These are phyloP conservation scores for Probaryconus sp. DNA, from an alignment of 1,140 invertebrate genomes.

Conservation along the genomic window DNA sequence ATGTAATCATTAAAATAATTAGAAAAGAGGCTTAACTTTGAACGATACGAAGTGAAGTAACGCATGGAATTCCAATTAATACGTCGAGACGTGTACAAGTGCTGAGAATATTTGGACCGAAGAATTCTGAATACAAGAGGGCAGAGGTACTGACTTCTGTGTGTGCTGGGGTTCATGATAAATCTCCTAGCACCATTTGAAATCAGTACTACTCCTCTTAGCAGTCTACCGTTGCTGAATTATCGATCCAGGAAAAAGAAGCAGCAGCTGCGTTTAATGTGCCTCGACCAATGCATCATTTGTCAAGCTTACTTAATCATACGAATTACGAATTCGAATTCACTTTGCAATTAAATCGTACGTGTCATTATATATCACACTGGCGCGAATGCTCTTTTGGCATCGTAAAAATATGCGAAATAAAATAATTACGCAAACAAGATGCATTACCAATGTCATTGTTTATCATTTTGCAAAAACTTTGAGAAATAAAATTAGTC, in stretches of 20 bases:
- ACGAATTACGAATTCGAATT: not conserved
- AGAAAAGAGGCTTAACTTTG: no score
- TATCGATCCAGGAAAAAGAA: conserved; percentile 42
- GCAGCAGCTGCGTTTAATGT: conserved; percentile 47
- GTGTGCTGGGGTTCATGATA: conserved; percentile 75
- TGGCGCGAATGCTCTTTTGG: no score
- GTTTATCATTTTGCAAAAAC: no score
- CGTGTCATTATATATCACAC: not conserved
- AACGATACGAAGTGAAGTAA: no score
- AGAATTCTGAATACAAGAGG: conserved; percentile 61
- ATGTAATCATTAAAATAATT: no score
- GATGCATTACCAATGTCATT: no score
- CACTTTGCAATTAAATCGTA: not conserved
- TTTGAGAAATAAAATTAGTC: no score
- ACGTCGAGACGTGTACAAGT: not conserved
- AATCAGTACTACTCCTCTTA: conserved; percentile 78
- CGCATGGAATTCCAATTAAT: not conserved
- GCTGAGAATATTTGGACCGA: not conserved
- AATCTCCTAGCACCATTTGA: conserved; percentile 79
- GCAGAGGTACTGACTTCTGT: conserved; percentile 78
- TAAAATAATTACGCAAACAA: no score
- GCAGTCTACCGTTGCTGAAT: conserved; percentile 49
- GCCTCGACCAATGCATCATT: conserved; percentile 20
- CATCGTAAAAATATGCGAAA: no score
- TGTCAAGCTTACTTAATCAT: conserved; percentile 30